A percentile compares a stretch with the other conserved stretches of the same genome.
Conservation (phyloP, 2,113 vertebrate genomes). For the Oreocharis arfaki region DNA sequence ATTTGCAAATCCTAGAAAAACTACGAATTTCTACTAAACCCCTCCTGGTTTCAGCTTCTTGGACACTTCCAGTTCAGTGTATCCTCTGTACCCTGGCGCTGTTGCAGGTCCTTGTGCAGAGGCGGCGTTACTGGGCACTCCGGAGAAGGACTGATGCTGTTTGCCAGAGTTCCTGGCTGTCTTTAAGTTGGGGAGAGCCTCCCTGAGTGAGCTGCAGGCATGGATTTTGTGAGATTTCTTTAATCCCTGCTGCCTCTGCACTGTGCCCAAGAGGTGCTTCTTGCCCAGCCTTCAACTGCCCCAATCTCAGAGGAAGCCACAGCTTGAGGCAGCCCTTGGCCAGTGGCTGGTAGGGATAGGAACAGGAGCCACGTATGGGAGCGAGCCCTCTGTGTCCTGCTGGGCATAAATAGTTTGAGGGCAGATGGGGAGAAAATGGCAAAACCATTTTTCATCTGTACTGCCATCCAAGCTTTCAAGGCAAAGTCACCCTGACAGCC, state of each 20-base stretch:
- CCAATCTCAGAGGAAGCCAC: rapidly evolving
- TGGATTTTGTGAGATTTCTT: not conserved
- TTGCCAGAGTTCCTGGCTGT: not conserved
- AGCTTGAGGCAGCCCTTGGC: not conserved
- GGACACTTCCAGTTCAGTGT: not conserved
- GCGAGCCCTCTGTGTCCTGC: not conserved
- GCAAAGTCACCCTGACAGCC: not conserved
- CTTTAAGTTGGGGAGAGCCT: not conserved
- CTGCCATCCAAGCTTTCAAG: not conserved
- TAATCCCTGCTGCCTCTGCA: not conserved
- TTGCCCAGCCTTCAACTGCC: not conserved
- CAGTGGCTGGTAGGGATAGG: not conserved
- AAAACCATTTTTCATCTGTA: not conserved
- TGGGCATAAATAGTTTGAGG: not conserved
- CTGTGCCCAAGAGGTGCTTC: not conserved
- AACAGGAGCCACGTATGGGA: not conserved
- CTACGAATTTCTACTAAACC: not conserved
- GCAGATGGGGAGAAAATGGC: not conserved
- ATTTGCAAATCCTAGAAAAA: not conserved
- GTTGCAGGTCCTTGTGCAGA: not conserved
- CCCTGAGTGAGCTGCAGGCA: not conserved
- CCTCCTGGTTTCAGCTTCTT: not conserved
- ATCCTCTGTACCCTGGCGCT: rapidly evolving
- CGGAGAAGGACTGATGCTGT: not conserved
- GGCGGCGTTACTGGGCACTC: not conserved